Conservation (phyloP, 64 coral and sea anemone genomes). For the Actinia tenebrosa region DNA sequence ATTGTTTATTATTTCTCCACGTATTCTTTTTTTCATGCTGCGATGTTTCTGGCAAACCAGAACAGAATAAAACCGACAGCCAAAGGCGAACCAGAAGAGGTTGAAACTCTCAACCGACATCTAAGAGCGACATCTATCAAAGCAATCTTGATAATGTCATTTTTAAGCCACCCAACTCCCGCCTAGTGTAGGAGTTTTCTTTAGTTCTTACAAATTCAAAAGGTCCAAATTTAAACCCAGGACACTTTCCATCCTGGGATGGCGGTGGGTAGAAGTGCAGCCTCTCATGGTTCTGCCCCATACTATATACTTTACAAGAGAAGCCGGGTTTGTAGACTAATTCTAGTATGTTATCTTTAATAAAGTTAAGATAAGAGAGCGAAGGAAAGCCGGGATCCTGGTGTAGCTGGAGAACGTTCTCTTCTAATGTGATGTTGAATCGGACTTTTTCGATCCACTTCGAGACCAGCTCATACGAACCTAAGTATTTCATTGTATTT, state of each 20-base stretch:
- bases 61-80: no score
- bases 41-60: no score
- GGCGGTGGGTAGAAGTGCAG: slow-evolving; percentile 56
- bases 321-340: slow-evolving; percentile 79
- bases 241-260: slow-evolving; percentile 22
- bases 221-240: slow-evolving; percentile 76
- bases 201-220: slow-evolving; percentile 73
- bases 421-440: slow-evolving; percentile 65
- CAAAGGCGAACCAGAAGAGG: no score
- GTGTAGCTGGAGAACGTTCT: slow-evolving; percentile 56
- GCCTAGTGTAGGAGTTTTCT: background rate
- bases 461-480: slow-evolving; percentile 61
- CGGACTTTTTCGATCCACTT: slow-evolving; percentile 79
- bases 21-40: no score
- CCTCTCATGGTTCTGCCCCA: slow-evolving; percentile 90
- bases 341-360: slow-evolving; percentile 56
- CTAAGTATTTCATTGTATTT: slow-evolving; percentile 43
- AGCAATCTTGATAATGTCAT: slow-evolving; percentile 2
- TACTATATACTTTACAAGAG: slow-evolving; percentile 58
- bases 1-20: no score
- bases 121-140: background rate
- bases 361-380: slow-evolving; percentile 62
- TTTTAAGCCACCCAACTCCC: background rate
- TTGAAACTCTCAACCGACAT: no score
- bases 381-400: slow-evolving; percentile 74